Percentiles rank a stretch among this genome's conserved stretches.
phyloP scores from a whole-genome alignment of 2,113 vertebrate species.

The Pygoscelis antarcticus region DNA sequence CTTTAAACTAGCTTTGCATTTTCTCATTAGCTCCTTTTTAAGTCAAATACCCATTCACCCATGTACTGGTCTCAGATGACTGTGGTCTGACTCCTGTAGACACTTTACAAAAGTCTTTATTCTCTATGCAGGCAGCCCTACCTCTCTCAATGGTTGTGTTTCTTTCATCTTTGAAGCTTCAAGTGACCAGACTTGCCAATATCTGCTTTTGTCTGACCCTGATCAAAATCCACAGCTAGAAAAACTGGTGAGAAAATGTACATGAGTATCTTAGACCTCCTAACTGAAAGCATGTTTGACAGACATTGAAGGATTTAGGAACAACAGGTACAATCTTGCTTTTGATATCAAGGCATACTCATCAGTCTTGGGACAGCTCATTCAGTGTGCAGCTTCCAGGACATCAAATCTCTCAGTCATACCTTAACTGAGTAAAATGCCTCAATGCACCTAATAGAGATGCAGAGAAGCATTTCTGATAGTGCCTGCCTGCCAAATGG shows the following conservation, averaged over 20 bases:
- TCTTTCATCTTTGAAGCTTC: neutral
- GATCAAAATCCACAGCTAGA: neutral
- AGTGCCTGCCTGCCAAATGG: neutral
- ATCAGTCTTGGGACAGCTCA: neutral
- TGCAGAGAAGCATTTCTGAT: neutral
- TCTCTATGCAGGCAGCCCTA: neutral
- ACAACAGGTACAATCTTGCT: neutral
- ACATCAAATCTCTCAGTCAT: neutral
- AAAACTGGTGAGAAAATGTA: neutral
- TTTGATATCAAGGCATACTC: neutral
- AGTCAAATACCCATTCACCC: conserved; percentile 4
- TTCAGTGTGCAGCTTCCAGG: neutral
- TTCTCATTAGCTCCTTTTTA: neutral
- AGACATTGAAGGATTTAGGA: neutral
- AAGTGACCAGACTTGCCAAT: neutral
- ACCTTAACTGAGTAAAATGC: neutral
- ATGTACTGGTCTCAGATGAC: neutral
- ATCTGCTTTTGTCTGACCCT: neutral
- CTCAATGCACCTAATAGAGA: neutral
- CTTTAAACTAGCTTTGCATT: neutral
- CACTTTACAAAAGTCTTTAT: neutral
- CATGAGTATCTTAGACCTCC: neutral
- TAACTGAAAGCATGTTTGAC: fast-evolving
- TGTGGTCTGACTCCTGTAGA: neutral
- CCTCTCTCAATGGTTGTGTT: neutral